Evolutionary conservation across 2,113 vertebrate genomes (phyloP).

Genomic region (Centropristis striata): DNA sequence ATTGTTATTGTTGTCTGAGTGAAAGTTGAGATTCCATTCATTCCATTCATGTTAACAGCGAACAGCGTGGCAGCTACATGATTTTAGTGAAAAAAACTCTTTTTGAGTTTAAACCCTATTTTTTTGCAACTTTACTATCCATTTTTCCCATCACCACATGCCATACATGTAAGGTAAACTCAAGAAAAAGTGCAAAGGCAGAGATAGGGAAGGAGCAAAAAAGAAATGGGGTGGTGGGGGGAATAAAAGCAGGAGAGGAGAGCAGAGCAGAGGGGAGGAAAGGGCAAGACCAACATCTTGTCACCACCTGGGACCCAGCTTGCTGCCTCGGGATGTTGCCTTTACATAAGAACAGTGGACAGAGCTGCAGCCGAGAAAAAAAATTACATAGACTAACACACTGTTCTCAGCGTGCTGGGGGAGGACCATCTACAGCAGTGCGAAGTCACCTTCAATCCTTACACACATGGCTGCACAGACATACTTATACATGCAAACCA

Average conservation of each 20-base stretch:
- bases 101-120: not conserved
- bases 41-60: conserved; percentile 19
- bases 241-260: conserved; percentile 17
- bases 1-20: conserved; percentile 22
- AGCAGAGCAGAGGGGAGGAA: conserved; percentile 22
- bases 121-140: not conserved
- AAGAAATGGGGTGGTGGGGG: conserved; percentile 4
- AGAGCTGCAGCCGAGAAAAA: conserved; percentile 38
- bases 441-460: not conserved
- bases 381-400: conserved; percentile 43
- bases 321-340: conserved; percentile 64
- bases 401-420: conserved; percentile 15
- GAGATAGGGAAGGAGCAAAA: conserved; percentile 20
- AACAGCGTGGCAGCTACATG: not conserved
- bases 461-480: conserved; percentile 23
- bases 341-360: conserved; percentile 71
- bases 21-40: conserved; percentile 52
- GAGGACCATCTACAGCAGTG: conserved; percentile 29
- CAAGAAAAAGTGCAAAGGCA: not conserved
- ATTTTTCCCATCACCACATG: not conserved
- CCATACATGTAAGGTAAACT: not conserved
- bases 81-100: conserved; percentile 20
- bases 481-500: not conserved
- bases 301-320: conserved; percentile 77
- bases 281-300: conserved; percentile 73